Evolutionary conservation across 1,140 invertebrate genomes (phyloP), one percentile per base, ranked within the genome.

Genomic region (Metopolophium dirhodum): DNA sequence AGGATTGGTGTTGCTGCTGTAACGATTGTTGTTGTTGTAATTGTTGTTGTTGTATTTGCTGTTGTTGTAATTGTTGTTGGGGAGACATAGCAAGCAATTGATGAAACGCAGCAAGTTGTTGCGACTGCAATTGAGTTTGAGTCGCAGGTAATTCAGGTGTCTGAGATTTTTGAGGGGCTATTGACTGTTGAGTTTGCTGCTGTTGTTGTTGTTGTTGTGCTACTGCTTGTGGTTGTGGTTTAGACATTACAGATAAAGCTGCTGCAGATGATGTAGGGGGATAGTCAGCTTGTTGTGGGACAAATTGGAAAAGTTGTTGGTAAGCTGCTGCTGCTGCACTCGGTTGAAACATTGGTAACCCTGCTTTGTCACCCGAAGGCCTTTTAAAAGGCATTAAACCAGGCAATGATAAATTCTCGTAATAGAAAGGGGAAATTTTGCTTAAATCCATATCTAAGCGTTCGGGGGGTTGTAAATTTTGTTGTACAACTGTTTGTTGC

Each of bases 401-500:
- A 51, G 91, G 91, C 47, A 92, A 49, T 37, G 91, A 83, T 18
- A 92, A 83, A 92, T 92, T 92, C 51, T 92, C 91, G 41, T 83
- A 92, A 20, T 92, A 92, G 9, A 92, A 92, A 37, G 91, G 91
- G 11, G 91, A 92, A 18, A 92, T 49, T 85, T 92, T 92, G 85
- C 91, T 92, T 1, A 92, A 92, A 18, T 92, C 91, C 77, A 83
- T 49, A 37, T 82, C 77, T 26, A 92, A 83, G 11, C 90, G 90
- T 85, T 92, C 91, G 30, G 91, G 91, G 18, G 77, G 41, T 85
- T 92, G 91, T 83, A 92, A 99, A 96, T 99, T 98, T 96, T 98
- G 97, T 94, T 97, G 96, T 94, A 97, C 96, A 86, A 98, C 97
- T 94, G 97, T 97, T 96, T 98, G 97, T 95, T 97, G 97, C 94